Base-by-base conservation (phyloP, 2,888 invertebrate species). In the Thyatira batis region DNA sequence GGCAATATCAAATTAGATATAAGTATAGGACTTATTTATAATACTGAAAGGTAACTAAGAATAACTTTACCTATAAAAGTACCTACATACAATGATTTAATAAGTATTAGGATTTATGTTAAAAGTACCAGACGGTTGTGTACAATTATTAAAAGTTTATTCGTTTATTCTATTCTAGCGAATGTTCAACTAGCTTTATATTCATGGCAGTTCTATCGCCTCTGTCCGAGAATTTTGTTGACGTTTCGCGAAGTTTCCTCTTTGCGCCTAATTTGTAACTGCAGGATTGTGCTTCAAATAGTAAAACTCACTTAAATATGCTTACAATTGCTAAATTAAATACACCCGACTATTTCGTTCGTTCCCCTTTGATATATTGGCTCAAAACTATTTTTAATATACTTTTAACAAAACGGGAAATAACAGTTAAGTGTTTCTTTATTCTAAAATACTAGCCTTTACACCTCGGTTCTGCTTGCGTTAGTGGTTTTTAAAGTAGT, bases 221-320 rank as follows among this genome's bases (percentile, higher is more conserved):
- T 57, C 53, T 53, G 62, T 68, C 60, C 60, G 65, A 67, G 62
- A 67, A 72, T 71, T 76, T 62, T 63, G 75, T 71, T 71, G 67
- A 71, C 66, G 66, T 70, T 63, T 57, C 61, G 58, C 58, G 59
- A 67, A 63, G 67, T 63, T 62, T 61, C 59, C 65, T 59, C 68
- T 71, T 68, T 67, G 69, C 69, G 62, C 68, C 66, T 76, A 69
- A 76, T 77, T 76, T 76, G 71, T 67, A 65, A 66, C 65, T 62
- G 64, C 67, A 65, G 64, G 63, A 66, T 69, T 67, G 62, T 59
- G 58, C 57, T 60, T 60, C 63, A 67, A 70, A 74, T 67, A 67
- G 70, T 67, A 65, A 65, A 2, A 33, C 33, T 33, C 13, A 11
- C 30, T 11, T 53, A 60, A 57, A 60, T 17, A 27, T 53, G 48